Evolutionary conservation across 2,113 vertebrate genomes (phyloP).

Genomic region (Arenaria interpres): DNA sequence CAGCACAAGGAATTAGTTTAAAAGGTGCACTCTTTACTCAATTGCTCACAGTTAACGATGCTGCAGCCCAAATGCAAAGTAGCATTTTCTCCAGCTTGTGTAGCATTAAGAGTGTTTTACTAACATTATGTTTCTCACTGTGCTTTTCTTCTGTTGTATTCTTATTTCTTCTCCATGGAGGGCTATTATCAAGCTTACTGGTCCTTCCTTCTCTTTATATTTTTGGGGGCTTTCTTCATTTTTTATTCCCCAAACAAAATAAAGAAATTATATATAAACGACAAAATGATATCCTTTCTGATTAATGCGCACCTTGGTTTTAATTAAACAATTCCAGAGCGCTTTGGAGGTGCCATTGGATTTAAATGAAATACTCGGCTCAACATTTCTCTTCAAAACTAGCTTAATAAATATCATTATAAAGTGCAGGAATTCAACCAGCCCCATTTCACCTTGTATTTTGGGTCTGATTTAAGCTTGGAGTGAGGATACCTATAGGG

Average conservation of each 20-base stretch:
- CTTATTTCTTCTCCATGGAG: slow-evolving; percentile 76
- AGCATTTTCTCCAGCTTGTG: slow-evolving; percentile 76
- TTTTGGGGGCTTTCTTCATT: slow-evolving; percentile 60
- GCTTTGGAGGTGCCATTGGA: slow-evolving; percentile 57
- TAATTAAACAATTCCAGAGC: slow-evolving; percentile 76
- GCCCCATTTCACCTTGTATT: slow-evolving; percentile 68
- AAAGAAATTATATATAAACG: slow-evolving; percentile 72
- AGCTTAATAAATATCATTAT: slow-evolving; percentile 78
- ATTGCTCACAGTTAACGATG: slow-evolving; percentile 72
- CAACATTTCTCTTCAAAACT: slow-evolving; percentile 69
- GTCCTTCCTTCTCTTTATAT: slow-evolving; percentile 72
- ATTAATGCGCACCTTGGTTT: slow-evolving; percentile 70
- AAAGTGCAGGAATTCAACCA: slow-evolving; percentile 74
- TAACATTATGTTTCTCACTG: slow-evolving; percentile 78
- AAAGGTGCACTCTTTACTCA: slow-evolving; percentile 78
- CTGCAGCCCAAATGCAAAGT: slow-evolving; percentile 77
- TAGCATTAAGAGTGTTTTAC: slow-evolving; percentile 78
- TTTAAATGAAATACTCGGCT: slow-evolving; percentile 61
- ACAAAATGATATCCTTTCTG: slow-evolving; percentile 78
- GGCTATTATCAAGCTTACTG: slow-evolving; percentile 76
- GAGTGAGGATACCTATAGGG: slow-evolving; percentile 71
- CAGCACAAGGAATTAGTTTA: slow-evolving; percentile 74
- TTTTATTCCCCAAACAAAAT: slow-evolving; percentile 64
- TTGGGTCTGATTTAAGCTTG: slow-evolving; percentile 72
- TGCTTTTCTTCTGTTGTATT: slow-evolving; percentile 77